Percentiles rank a stretch among this genome's conserved stretches.
Conservation (phyloP, 2,888 invertebrate species). For the Eristalis tenax region DNA sequence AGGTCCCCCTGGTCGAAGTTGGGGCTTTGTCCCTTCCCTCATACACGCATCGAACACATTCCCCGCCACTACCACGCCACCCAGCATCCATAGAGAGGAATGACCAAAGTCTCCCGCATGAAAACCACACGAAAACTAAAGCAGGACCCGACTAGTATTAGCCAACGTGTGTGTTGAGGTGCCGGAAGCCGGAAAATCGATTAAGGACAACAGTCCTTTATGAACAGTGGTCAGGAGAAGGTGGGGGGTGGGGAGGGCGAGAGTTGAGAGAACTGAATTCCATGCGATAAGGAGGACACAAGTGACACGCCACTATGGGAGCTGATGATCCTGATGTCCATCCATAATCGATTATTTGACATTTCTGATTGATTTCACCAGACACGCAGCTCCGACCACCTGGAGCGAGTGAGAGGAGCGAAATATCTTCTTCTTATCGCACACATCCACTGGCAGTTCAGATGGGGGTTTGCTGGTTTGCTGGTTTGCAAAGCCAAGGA, state of each 20-base stretch:
- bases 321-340: constrained; percentile 67
- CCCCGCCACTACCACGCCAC: too few relatives aligned
- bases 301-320: background rate
- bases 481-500: constrained; percentile 7
- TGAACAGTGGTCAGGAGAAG: background rate
- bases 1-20: background rate
- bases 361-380: constrained; percentile 71
- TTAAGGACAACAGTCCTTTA: constrained; percentile 33
- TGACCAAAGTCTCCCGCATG: background rate
- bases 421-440: constrained; percentile 52
- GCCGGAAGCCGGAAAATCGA: constrained; percentile 42
- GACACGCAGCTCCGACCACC: constrained; percentile 54
- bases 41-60: constrained; percentile 23
- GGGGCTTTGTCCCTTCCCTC: constrained; percentile 4
- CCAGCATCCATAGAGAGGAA: background rate
- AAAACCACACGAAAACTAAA: background rate
- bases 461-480: too few relatives aligned
- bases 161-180: background rate
- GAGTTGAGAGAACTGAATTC: constrained; percentile 48
- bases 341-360: constrained; percentile 72
- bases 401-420: background rate
- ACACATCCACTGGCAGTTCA: constrained; percentile 25
- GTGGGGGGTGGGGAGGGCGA: background rate
- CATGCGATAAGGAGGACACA: constrained; percentile 13
- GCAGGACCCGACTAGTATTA: background rate